These are phyloP conservation scores for Mechanitis messenoides DNA, from an alignment of 2,888 invertebrate species.

Conservation along the genomic window DNA sequence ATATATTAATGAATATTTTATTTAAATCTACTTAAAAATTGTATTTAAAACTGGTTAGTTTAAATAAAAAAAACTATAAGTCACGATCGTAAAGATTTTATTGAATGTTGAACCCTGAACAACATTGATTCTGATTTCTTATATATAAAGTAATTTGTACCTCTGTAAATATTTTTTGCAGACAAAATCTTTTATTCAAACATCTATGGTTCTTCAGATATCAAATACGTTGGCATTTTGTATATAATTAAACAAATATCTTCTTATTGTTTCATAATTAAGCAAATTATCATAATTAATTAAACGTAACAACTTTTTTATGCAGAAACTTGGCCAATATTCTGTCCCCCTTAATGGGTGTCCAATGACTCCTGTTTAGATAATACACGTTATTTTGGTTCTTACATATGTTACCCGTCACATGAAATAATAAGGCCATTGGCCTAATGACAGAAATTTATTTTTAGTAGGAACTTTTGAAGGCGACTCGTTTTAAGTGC, in stretches of 20 bases:
- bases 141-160: too few species aligned
- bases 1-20: not conserved
- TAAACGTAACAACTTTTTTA: slow-evolving; percentile 30
- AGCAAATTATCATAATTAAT: too few species aligned
- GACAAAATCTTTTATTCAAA: too few species aligned
- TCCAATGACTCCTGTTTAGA: slow-evolving; percentile 60
- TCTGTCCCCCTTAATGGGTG: slow-evolving; percentile 39
- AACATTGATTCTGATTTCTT: too few species aligned
- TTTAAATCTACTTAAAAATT: too few species aligned
- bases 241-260: not conserved
- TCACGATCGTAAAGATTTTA: too few species aligned
- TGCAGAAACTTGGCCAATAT: slow-evolving; percentile 62
- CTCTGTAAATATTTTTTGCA: too few species aligned
- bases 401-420: slow-evolving; percentile 72
- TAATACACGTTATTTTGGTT: slow-evolving; percentile 70
- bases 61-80: too few species aligned
- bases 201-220: too few species aligned
- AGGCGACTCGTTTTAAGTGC: slow-evolving; percentile 53
- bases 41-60: too few species aligned
- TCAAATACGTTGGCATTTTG: too few species aligned
- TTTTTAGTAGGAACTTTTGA: slow-evolving; percentile 57
- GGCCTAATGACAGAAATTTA: slow-evolving; percentile 72
- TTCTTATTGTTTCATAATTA: slow-evolving; percentile 1
- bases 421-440: slow-evolving; percentile 74
- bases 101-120: too few species aligned